Conservation (phyloP, 1,140 invertebrate species). For the Eubasilissa regina region DNA sequence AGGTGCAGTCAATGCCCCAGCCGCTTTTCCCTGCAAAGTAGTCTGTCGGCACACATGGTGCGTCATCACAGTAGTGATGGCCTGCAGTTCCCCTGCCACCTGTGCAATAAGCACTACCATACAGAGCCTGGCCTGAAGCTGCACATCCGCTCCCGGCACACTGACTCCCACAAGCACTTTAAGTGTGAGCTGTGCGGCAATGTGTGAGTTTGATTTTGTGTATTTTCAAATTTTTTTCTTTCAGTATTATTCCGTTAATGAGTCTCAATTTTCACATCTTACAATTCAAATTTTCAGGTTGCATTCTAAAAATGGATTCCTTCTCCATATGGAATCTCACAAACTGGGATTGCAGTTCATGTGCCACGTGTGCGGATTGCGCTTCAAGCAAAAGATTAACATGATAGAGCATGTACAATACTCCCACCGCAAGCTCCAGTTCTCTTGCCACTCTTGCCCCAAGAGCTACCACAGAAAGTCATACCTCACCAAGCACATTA, state of each 20-base stretch:
- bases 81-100: constrained; percentile 11
- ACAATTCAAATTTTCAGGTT: constrained; percentile 42
- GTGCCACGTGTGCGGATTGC: constrained; percentile 72
- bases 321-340: constrained; percentile 71
- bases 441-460: constrained; percentile 65
- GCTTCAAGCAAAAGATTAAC: constrained; percentile 70
- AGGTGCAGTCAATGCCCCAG: constrained; percentile 14
- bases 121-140: constrained; percentile 22
- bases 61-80: neutral
- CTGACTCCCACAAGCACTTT: no score
- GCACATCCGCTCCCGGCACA: constrained; percentile 13
- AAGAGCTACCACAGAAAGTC: constrained; percentile 24
- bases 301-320: constrained; percentile 53
- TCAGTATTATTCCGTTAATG: no score
- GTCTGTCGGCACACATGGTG: neutral
- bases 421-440: constrained; percentile 75
- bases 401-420: constrained; percentile 71
- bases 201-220: constrained; percentile 7
- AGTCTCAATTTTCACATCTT: constrained; percentile 1
- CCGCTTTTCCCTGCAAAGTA: neutral
- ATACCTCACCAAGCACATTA: constrained; percentile 65
- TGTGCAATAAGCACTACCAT: constrained; percentile 25
- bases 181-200: constrained; percentile 4
- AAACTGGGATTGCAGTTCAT: constrained; percentile 67
- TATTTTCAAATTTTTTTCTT: no score